These are phyloP conservation scores for Platerodrilus igneus DNA, from an alignment of 2,888 invertebrate species.

Conservation along the genomic window DNA sequence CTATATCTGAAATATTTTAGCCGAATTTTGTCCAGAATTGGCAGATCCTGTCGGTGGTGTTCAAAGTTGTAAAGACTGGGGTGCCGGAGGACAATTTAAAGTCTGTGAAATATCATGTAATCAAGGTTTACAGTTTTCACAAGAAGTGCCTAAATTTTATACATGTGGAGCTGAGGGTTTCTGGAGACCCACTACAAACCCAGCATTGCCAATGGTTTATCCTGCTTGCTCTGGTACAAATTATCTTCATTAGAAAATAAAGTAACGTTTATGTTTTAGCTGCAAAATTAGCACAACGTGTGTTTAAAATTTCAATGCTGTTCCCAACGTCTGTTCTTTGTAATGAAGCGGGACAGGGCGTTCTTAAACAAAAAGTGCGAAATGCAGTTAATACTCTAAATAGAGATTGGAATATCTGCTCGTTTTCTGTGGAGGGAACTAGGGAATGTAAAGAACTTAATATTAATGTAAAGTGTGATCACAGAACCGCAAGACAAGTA, in stretches of 20 bases:
- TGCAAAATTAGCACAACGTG: slow-evolving; percentile 86
- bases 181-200: slow-evolving; percentile 87
- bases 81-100: slow-evolving; percentile 92
- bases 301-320: slow-evolving; percentile 88
- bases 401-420: slow-evolving; percentile 96
- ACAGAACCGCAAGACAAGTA: slow-evolving; percentile 62
- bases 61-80: slow-evolving; percentile 93
- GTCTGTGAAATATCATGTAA: slow-evolving; percentile 90
- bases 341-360: slow-evolving; percentile 91
- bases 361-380: slow-evolving; percentile 82
- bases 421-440: slow-evolving; percentile 81
- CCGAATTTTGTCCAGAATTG: slow-evolving; percentile 87
- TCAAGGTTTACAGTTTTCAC: slow-evolving; percentile 82
- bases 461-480: slow-evolving; percentile 89
- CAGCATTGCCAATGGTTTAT: slow-evolving; percentile 75
- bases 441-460: slow-evolving; percentile 86
- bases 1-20: slow-evolving; percentile 49
- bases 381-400: slow-evolving; percentile 87
- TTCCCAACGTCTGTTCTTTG: slow-evolving; percentile 96
- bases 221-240: slow-evolving; percentile 84
- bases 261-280: slow-evolving; percentile 50
- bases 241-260: not conserved
- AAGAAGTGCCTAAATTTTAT: slow-evolving; percentile 92
- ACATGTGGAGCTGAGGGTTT: slow-evolving; percentile 98
- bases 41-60: slow-evolving; percentile 87